Conservation (phyloP, 53 echinoderm and acorn worm genomes). For the Apostichopus leukothele region DNA sequence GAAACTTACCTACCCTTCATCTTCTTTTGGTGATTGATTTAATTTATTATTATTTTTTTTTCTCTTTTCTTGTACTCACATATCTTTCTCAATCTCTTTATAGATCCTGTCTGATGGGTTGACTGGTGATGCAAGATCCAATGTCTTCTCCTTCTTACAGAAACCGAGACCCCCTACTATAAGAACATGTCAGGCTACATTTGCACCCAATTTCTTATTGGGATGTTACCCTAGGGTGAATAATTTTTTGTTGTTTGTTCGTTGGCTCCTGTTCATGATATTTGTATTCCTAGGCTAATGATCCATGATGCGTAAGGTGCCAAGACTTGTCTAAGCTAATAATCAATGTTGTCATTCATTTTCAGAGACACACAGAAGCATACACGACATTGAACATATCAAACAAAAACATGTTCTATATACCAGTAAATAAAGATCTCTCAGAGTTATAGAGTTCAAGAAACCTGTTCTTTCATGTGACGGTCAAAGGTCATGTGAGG, state of each 20-base stretch:
- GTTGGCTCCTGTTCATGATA: not conserved
- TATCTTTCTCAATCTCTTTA: not conserved
- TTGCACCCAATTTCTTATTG: constrained; percentile 71
- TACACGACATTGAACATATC: too few species aligned
- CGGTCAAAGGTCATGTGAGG: not conserved
- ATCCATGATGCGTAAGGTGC: too few species aligned
- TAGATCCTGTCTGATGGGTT: not conserved
- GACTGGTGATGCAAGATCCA: not conserved
- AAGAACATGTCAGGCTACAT: constrained; percentile 66
- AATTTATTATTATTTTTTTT: not conserved
- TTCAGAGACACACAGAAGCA: too few species aligned
- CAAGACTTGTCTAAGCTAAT: too few species aligned
- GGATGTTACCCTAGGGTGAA: constrained; percentile 74
- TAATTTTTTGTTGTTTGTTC: not conserved
- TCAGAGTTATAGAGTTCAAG: too few species aligned
- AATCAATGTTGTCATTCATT: too few species aligned
- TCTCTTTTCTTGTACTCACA: not conserved
- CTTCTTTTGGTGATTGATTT: not conserved
- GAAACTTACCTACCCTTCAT: too few species aligned
- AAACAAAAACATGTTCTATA: too few species aligned
- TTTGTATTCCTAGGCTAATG: too few species aligned
- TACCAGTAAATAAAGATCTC: too few species aligned
- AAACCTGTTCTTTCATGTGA: too few species aligned
- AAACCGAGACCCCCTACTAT: constrained; percentile 57
- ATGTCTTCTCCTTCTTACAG: constrained; percentile 34